Conservation (phyloP, 2,113 vertebrate genomes). For the Sorex araneus region DNA sequence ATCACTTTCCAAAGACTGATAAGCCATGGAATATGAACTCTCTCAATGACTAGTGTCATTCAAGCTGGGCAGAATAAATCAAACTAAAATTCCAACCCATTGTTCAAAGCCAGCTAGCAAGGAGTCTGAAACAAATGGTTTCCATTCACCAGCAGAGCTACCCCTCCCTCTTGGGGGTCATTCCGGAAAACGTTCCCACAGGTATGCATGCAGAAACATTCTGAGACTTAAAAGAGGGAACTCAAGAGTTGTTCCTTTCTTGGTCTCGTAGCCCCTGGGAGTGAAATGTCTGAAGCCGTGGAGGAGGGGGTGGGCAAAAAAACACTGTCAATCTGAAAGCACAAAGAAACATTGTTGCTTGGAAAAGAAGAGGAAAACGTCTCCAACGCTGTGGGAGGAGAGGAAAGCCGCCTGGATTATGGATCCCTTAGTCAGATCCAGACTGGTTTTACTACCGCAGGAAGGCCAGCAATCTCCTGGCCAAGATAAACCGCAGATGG, state of each 20-base stretch:
- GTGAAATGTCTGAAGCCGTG: background rate
- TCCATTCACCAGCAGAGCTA: background rate
- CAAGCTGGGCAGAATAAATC: background rate
- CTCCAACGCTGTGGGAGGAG: background rate
- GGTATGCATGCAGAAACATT: background rate
- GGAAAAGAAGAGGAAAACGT: background rate
- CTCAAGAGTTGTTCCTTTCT: background rate
- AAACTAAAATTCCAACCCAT: background rate
- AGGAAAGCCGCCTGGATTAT: background rate
- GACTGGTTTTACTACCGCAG: background rate
- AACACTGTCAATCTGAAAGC: background rate
- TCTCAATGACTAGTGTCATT: background rate
- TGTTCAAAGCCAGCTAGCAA: background rate
- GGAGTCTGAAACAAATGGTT: background rate
- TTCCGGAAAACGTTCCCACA: background rate
- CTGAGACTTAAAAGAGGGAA: background rate
- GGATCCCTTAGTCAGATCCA: background rate
- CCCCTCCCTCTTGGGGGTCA: too few species aligned
- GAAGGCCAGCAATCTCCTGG: background rate
- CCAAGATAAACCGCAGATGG: background rate
- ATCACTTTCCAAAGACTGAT: background rate
- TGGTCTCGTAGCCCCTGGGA: background rate
- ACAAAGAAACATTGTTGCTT: background rate
- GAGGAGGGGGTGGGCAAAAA: background rate
- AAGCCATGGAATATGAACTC: background rate